Percentiles rank a stretch among this genome's conserved stretches.
Conservation (phyloP, 1,140 invertebrate species). For the Lepidurus packardi region DNA sequence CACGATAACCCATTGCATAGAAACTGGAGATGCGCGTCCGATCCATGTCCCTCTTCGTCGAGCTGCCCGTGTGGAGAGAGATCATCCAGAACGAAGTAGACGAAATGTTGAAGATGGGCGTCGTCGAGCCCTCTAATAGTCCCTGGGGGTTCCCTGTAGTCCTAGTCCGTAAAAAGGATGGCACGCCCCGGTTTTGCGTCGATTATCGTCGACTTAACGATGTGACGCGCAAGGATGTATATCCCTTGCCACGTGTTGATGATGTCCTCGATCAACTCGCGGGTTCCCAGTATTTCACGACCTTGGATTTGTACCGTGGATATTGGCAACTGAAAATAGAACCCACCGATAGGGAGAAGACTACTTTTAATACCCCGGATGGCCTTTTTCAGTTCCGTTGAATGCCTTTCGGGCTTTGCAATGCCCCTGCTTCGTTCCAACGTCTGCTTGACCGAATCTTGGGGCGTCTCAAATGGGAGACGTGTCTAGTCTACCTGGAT, state of each 20-base stretch:
- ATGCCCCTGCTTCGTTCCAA: too few relatives aligned
- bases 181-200: not conserved
- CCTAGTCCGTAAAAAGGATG: slow-evolving; percentile 2
- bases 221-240: too few relatives aligned
- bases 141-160: slow-evolving; percentile 33
- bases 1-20: slow-evolving; percentile 20
- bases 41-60: slow-evolving; percentile 23
- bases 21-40: slow-evolving; percentile 18
- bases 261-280: slow-evolving; percentile 41
- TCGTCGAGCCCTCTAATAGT: slow-evolving; percentile 25
- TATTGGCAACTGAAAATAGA: slow-evolving; percentile 44
- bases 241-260: too few relatives aligned
- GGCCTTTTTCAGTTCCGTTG: slow-evolving; percentile 42
- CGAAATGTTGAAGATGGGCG: slow-evolving; percentile 25
- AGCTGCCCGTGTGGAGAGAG: slow-evolving; percentile 24
- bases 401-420: slow-evolving; percentile 42
- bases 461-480: slow-evolving; percentile 33
- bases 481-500: slow-evolving; percentile 39
- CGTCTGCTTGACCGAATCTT: slow-evolving; percentile 36
- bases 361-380: slow-evolving; percentile 45
- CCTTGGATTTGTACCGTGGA: slow-evolving; percentile 40
- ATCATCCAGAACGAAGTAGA: slow-evolving; percentile 5
- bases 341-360: slow-evolving; percentile 41
- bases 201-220: too few relatives aligned
- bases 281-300: slow-evolving; percentile 38